These are phyloP conservation scores for Speoplatyrhinus poulsoni DNA, from an alignment of 2,113 vertebrate species.

Conservation along the genomic window DNA sequence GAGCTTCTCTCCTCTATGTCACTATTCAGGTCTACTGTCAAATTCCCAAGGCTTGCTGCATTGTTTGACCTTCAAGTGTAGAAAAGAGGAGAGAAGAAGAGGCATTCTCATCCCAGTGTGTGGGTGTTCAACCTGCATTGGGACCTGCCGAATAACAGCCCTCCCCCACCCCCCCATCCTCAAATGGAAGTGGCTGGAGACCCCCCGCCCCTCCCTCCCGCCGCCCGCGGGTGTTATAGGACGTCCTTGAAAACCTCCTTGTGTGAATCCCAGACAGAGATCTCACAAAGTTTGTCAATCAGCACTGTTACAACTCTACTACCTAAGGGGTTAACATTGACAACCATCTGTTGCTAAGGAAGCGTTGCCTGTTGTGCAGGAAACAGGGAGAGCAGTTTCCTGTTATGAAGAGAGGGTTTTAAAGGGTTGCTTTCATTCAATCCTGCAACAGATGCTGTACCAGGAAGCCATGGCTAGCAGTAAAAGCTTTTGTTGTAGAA, in stretches of 20 bases:
- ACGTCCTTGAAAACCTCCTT: conserved; percentile 66
- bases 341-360: conserved; percentile 89
- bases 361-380: conserved; percentile 94
- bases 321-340: conserved; percentile 82
- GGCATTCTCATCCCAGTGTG: conserved; percentile 52
- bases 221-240: conserved; percentile 30
- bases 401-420: conserved; percentile 94
- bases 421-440: conserved; percentile 89
- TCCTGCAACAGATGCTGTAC: conserved; percentile 82
- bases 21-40: conserved; percentile 26
- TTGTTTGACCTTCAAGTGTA: conserved; percentile 69
- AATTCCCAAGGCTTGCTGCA: conserved; percentile 38
- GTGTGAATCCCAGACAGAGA: conserved; percentile 25
- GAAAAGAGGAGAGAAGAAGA: conserved; percentile 16
- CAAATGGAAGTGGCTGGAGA: no score
- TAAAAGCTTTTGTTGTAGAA: conserved; percentile 65
- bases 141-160: conserved; percentile 63
- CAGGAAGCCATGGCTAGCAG: conserved; percentile 85
- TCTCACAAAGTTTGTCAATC: conserved; percentile 47
- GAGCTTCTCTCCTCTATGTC: conserved; percentile 29
- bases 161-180: no score
- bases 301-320: conserved; percentile 37
- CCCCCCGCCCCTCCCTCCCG: no score
- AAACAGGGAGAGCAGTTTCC: conserved; percentile 94
- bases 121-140: conserved; percentile 47